These are phyloP conservation scores for Drosophila mimetica DNA, from an alignment of 2,888 invertebrate genomes.

Conservation along the genomic window DNA sequence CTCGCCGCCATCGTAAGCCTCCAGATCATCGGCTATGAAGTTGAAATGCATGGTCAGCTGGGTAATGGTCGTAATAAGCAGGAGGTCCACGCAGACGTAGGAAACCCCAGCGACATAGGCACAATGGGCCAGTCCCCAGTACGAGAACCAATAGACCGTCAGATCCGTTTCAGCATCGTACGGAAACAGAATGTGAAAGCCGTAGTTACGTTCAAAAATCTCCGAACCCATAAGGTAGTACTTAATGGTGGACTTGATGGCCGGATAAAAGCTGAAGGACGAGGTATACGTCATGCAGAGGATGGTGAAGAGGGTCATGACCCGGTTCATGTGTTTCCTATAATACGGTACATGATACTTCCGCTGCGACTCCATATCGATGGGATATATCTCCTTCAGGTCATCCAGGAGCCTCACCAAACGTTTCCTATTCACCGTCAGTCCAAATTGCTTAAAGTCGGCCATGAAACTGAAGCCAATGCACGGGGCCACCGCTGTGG, in stretches of 20 bases:
- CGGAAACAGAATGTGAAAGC: slow-evolving; percentile 65
- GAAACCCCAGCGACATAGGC: slow-evolving; percentile 75
- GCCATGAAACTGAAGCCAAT: slow-evolving; percentile 75
- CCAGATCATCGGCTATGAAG: slow-evolving; percentile 66
- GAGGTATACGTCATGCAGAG: slow-evolving; percentile 74
- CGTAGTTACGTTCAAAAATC: slow-evolving; percentile 67
- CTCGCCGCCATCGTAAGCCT: slow-evolving; percentile 50
- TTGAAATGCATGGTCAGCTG: slow-evolving; percentile 76
- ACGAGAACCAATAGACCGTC: slow-evolving; percentile 67
- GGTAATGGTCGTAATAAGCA: slow-evolving; percentile 73
- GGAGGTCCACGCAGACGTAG: slow-evolving; percentile 75
- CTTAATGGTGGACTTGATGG: slow-evolving; percentile 61
- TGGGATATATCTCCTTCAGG: slow-evolving; percentile 67
- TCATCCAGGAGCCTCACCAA: slow-evolving; percentile 63
- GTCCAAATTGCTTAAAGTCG: slow-evolving; percentile 69
- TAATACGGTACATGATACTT: slow-evolving; percentile 54
- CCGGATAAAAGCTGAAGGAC: slow-evolving; percentile 75
- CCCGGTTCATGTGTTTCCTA: slow-evolving; percentile 54
- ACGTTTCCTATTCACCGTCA: slow-evolving; percentile 54
- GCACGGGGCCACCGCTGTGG: slow-evolving; percentile 77
- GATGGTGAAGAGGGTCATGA: slow-evolving; percentile 66
- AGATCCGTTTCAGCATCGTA: slow-evolving; percentile 58
- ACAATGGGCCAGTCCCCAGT: slow-evolving; percentile 65
- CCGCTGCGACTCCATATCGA: slow-evolving; percentile 46
- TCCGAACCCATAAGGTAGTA: slow-evolving; percentile 64